Percentiles rank a stretch among this genome's conserved stretches.
These are phyloP conservation scores for Eubucco bourcierii DNA, from an alignment of 2,113 vertebrate species.

Conservation along the genomic window DNA sequence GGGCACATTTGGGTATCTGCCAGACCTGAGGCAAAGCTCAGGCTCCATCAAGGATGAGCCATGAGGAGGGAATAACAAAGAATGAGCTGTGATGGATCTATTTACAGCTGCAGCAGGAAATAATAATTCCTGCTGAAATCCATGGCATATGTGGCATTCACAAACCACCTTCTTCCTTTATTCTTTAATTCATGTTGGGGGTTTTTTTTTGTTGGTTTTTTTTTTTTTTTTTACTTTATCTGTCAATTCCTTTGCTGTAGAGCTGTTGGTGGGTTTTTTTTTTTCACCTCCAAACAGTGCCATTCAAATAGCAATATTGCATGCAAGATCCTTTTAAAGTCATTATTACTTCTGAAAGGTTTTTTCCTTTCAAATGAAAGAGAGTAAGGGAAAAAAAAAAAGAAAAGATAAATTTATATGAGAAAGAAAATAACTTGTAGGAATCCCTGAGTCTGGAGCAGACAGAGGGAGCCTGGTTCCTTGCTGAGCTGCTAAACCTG, in stretches of 20 bases:
- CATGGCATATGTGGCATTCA: slow-evolving; percentile 30
- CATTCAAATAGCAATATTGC: not conserved
- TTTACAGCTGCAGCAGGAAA: slow-evolving; percentile 56
- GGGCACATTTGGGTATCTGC: not conserved
- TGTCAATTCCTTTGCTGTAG: slow-evolving; percentile 28
- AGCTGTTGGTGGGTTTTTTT: not conserved
- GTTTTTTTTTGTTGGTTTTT: not conserved
- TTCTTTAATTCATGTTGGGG: not conserved
- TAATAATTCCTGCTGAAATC: slow-evolving; percentile 53
- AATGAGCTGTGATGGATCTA: slow-evolving; percentile 44
- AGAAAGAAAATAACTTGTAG: not conserved
- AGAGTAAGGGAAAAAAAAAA: no score
- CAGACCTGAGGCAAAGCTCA: not conserved
- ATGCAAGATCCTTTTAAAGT: not conserved
- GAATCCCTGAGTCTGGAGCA: not conserved
- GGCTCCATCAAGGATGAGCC: not conserved
- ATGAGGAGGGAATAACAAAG: slow-evolving; percentile 30
- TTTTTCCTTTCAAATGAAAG: not conserved
- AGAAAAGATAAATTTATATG: not conserved
- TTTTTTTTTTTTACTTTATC: not conserved
- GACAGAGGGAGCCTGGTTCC: not conserved
- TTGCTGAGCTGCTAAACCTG: not conserved
- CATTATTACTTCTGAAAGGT: not conserved
- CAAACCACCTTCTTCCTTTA: slow-evolving; percentile 29
- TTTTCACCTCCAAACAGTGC: not conserved